Evolutionary conservation across 2,113 vertebrate species (phyloP), one percentile per base, ranked within the genome.

Genomic region (Triplophysa rosa): DNA sequence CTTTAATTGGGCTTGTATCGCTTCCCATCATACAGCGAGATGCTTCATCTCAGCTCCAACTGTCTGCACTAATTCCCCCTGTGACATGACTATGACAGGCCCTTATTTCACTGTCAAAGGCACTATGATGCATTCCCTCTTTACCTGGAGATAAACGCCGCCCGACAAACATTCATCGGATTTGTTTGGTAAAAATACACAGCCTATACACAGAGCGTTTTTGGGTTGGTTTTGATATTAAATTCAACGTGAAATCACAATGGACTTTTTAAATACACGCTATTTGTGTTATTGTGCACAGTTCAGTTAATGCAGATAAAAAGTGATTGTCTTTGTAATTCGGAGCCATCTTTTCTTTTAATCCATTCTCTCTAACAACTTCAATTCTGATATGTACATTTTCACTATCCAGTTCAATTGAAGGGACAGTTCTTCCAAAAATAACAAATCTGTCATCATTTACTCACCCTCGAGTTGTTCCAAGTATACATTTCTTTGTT

Each of bases 11-110:
- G 40, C 63, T 80, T 88, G 80, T 86, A 85, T 87, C 81, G 58
- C 81, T 87, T 82, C 80, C 83, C 62, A 71, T 84, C 73, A 79
- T 71, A 81, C 77, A 78, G 80, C 84, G 49, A 66, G 23, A 65
- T 77, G 59, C 76, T 75, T 70, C 68, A 82, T 80, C 79, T 4
- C 21, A 75, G 84, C 58, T 83, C 77, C 81, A 81, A 52, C 72
- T 56, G 61, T 59, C 76, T 78, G 54, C 78, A 79, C 77, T 86
- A 81, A 83, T 88, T 88, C 84, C 88, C 84, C 78, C 47, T 68
- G 84, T 69, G 86, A 88, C 79, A 69, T 80, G 80, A 84, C 80
- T 87, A 67, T 82, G 80, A 85, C 80, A 88, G 87, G 84, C 84
- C 77, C 79, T 73, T 72, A 85, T 76, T 81, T 83, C 70, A 85